Conservation (phyloP, 2,888 invertebrate species). For the Liodrosophila aerea region DNA sequence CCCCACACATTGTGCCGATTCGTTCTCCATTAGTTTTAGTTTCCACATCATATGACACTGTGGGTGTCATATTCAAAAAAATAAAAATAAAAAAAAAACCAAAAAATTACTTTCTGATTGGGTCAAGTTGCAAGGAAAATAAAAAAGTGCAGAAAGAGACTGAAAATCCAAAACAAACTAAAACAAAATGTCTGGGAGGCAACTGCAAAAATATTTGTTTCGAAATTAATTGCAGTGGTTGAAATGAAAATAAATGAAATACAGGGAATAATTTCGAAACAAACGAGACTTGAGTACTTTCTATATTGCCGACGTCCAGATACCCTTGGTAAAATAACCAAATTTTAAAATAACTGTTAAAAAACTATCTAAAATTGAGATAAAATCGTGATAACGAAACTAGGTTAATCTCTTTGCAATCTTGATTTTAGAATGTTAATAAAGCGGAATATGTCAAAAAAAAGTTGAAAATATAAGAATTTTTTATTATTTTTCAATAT, state of each 20-base stretch:
- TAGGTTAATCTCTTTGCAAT: no score
- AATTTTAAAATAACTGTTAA: neutral
- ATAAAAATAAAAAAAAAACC: no score
- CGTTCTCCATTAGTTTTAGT: conserved; percentile 65
- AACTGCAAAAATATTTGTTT: conserved; percentile 54
- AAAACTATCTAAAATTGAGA: no score
- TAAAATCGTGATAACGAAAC: no score
- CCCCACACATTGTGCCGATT: conserved; percentile 11
- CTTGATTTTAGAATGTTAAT: no score
- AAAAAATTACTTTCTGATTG: conserved; percentile 70
- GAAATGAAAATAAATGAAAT: conserved; percentile 21
- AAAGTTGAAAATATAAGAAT: no score
- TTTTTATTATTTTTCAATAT: no score
- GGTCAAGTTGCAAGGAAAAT: conserved; percentile 51
- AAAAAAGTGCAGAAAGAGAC: conserved; percentile 13
- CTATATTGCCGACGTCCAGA: neutral
- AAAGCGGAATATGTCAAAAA: no score
- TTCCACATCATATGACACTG: conserved; percentile 70
- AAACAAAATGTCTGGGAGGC: conserved; percentile 64
- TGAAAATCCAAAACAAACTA: conserved; percentile 38
- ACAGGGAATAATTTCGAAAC: neutral
- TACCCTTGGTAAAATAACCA: neutral
- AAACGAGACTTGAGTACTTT: no score
- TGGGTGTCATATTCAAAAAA: conserved; percentile 69
- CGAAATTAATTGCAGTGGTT: conserved; percentile 68